Evolutionary conservation across 2,888 invertebrate species (phyloP), one percentile per base, ranked within the genome.

Genomic region (Argyresthia albistria): DNA sequence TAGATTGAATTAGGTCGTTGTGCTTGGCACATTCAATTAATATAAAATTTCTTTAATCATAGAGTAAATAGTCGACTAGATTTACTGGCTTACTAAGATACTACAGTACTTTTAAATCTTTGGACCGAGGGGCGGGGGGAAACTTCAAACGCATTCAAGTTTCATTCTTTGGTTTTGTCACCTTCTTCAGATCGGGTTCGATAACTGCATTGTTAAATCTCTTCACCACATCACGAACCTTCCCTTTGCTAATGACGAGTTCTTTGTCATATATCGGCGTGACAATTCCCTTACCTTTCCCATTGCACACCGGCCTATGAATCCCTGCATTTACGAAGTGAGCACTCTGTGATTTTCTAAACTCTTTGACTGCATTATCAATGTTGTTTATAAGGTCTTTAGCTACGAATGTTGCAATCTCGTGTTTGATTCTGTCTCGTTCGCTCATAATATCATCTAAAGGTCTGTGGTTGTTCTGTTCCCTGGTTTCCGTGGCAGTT

Each of bases 171-270:
- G 59, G 56, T 66, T 74, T 72, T 48, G 60, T 35, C 9, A 42
- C 55, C 42, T 57, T 59, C n/a, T 47, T 48, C n/a, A 43, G 35
- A 16, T 35, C n/a, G 4, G 14, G 86, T 89, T 49, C 54, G n/a
- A 62, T 60, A 14, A 74, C 71, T 50, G 70, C 69, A 36, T 65
- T 82, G 55, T 88, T 88, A 52, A 88, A 79, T 67, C 76, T 74
- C 49, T 88, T 86, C 0, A 88, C 86, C 1, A 86, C 88, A 57
- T 88, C 87, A 55, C 87, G 72, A 1, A 88, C 88, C 59, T 83
- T 87, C 0, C 87, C 86, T 66, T 83, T 87, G 59, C 79, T 83
- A 51, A 87, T 84, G 0, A 86, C 81, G 9, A 84, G 68, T 59
- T 78, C 83, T 55, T 80, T 84, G 53, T 86, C 86, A 53, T 86